These are phyloP conservation scores for Syrmaticus mikado DNA, from an alignment of 2,113 vertebrate genomes.

Conservation along the genomic window DNA sequence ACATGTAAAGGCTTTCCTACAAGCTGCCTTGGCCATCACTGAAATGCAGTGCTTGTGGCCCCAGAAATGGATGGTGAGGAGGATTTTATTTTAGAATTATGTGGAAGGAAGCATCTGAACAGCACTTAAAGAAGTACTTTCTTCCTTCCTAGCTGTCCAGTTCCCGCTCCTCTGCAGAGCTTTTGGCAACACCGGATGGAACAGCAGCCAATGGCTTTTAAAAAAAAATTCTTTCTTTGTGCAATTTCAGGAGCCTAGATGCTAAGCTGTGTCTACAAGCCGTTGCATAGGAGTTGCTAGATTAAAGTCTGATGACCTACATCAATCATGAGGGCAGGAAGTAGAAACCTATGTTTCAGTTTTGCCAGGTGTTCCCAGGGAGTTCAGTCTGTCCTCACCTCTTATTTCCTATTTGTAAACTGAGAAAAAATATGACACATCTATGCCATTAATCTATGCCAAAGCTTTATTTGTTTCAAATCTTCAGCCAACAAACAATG, in stretches of 20 bases:
- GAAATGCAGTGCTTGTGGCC: neutral
- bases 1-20: neutral
- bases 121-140: neutral
- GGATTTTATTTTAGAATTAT: neutral
- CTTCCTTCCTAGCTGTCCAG: accelerated
- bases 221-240: neutral
- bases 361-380: neutral
- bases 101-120: neutral
- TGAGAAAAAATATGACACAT: neutral
- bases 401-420: neutral
- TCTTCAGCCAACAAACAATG: neutral
- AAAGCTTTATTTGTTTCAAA: neutral
- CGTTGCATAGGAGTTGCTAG: neutral
- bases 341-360: neutral
- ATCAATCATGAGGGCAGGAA: neutral
- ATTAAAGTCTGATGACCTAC: neutral
- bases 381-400: neutral
- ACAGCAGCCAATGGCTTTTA: neutral
- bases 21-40: neutral
- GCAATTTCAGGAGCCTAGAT: neutral
- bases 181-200: neutral
- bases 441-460: neutral
- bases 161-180: neutral
- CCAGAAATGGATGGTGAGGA: neutral
- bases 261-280: neutral